phyloP scores from a whole-genome alignment of 2,113 vertebrate species.

The Tonatia bakeri region DNA sequence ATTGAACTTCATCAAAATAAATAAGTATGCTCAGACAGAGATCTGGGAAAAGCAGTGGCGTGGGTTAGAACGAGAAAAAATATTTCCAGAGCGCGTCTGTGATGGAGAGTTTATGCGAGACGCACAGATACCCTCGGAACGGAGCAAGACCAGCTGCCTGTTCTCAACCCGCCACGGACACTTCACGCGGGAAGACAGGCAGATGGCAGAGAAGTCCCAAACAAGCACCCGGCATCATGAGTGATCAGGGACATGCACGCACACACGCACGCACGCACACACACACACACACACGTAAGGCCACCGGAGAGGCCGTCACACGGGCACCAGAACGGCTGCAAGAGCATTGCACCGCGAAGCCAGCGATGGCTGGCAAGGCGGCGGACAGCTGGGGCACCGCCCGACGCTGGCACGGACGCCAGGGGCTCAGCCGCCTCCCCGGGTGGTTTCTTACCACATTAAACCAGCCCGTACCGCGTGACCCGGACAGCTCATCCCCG shows the following conservation, averaged over 20 bases:
- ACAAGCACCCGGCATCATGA: neutral
- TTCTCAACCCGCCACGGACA: neutral
- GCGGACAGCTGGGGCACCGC: rapidly evolving
- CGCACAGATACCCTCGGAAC: neutral
- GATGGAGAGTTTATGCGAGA: neutral
- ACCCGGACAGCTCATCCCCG: neutral
- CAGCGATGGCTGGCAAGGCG: neutral
- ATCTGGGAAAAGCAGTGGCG: neutral
- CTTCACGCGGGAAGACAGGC: neutral
- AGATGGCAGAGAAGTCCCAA: neutral
- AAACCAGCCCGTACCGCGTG: neutral
- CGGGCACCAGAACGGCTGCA: too few relatives aligned
- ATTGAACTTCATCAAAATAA: neutral
- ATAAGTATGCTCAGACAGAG: neutral
- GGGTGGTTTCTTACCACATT: neutral
- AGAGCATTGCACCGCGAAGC: neutral
- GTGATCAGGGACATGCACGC: neutral
- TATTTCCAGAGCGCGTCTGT: neutral
- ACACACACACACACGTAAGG: neutral
- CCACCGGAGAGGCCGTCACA: neutral
- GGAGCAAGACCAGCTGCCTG: neutral
- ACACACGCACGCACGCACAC: too few relatives aligned
- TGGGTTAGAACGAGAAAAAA: rapidly evolving
- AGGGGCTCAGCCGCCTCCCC: neutral
- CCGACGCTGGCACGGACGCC: neutral